Base-by-base conservation (phyloP, 1,140 invertebrate species). In the Drosophila asahinai region DNA sequence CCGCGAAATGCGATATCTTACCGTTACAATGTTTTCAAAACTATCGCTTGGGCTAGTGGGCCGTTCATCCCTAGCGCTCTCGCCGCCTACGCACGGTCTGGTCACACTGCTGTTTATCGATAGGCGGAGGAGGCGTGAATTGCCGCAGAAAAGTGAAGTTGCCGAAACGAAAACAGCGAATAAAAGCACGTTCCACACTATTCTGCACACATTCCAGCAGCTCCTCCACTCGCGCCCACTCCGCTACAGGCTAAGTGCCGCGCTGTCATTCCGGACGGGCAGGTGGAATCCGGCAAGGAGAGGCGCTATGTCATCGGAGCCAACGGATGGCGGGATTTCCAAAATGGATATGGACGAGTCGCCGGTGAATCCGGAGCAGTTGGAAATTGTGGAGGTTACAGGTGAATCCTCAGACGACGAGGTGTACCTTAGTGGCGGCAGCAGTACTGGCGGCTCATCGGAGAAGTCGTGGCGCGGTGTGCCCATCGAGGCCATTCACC, bases 401-500 rank as follows among this genome's bases (percentile, higher is more conserved):
- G 54, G 19, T 11, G 14, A 40, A 8, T 57, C 54, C 36, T 57
- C 54, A 8, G 54, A 57, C 19, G 54, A 57, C 8, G 54, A 55
- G 19, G 33, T 12, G 36, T 22, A 42, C 11, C 36, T 6, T 5
- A 58, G 55, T 58, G 14, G 19, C 19, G 17, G 54, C 54, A 57
- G 36, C 54, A 57, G 54, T 25, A 9, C 66, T n/a, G 63, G 17
- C 9, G 48, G 80, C 9, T 47, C 81, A 42, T 27, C 67, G 9
- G 42, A 71, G 11, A 59, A 63, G 36, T 64, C 77, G 4, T 87
- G 93, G 93, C 72, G 90, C 14, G 94, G 94, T 9, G 87, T 86
- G 42, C 87, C 86, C 48, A 91, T 94, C 22, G 76, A 91, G 51
- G 87, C 93, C 19, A 91, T 94, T 5, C 93, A 93, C 49, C 84